These are phyloP conservation scores for Physeter macrocephalus DNA, from an alignment of 2,113 vertebrate genomes.

Conservation along the genomic window DNA sequence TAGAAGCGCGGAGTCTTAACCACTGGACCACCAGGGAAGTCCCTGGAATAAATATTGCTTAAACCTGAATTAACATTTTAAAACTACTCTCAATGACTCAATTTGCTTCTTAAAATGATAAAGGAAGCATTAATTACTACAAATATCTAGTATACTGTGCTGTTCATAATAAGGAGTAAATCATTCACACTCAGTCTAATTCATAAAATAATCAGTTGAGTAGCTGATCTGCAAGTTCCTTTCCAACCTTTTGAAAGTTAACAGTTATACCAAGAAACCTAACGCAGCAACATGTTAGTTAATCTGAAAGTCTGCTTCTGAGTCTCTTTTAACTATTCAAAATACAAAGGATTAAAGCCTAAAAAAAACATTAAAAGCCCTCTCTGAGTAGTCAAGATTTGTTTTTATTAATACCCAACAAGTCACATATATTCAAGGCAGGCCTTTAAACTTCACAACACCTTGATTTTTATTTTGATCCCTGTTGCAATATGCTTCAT, in stretches of 20 bases:
- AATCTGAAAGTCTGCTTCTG: background rate
- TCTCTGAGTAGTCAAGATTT: background rate
- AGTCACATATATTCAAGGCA: background rate
- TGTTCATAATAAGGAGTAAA: background rate
- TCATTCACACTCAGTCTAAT: background rate
- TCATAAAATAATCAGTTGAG: background rate
- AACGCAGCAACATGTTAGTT: background rate
- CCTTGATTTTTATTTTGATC: background rate
- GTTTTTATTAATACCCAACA: background rate
- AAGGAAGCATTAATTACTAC: background rate
- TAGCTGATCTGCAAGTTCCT: background rate
- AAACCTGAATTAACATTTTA: conserved; percentile 18
- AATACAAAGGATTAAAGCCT: background rate
- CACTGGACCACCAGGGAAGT: too few species aligned
- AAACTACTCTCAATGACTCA: conserved; percentile 15
- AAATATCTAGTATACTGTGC: background rate
- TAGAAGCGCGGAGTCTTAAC: too few species aligned
- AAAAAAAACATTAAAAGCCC: background rate
- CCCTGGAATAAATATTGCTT: background rate
- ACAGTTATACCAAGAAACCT: background rate
- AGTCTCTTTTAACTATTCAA: conserved; percentile 2
- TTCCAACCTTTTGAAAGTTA: background rate
- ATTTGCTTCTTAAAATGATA: conserved; percentile 23
- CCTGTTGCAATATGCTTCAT: background rate
- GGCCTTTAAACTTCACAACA: background rate